Evolutionary conservation across 2,797 vertebrate species (phyloP), one percentile per base, ranked within the genome.

Genomic region (Threskiornis aethiopicus): DNA sequence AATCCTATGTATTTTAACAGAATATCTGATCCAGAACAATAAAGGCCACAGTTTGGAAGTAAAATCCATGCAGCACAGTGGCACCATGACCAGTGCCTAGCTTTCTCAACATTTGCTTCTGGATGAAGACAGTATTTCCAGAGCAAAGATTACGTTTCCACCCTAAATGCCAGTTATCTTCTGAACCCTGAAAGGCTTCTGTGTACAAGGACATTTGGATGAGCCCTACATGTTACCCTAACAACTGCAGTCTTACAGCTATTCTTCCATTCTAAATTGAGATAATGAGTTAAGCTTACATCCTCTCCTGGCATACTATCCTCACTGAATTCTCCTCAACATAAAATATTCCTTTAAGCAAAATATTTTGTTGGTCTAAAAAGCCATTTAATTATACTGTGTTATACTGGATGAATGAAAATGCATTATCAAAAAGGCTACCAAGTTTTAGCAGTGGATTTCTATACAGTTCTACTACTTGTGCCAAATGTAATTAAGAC

Each of bases 281-380:
- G 31, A 78, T 21, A 83, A 79, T 51, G 39, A 90, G 35, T 86
- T 66, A 83, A 85, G 16, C 4, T 77, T 84, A 61, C 57, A 64
- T 49, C 20, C 29, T 84, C 44, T 77, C 29, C 46, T 84, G 81
- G 41, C 29, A 64, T 54, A 79, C 66, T 41, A 28, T 61, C 19
- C n/a, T 79, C 39, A 29, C 46, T 73, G 59, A 85, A 69, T 87
- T 95, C 37, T 87, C 37, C 46, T 66, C 47, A 42, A 47, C 14
- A 47, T 39, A 85, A 84, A 87, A 72, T 51, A 89, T 18, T 77
- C 9, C n/a, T 92, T 78, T 58, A 93, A 91, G 42, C 8, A 91
- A 93, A 96, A 91, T 72, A 89, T 73, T 95, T 73, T 76, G 8
- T 91, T 92, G 24, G 12, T 66, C 21, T 77, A 93, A 91, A 84